Conservation (phyloP, 2,113 vertebrate genomes). For the Peromyscus polionotus region DNA sequence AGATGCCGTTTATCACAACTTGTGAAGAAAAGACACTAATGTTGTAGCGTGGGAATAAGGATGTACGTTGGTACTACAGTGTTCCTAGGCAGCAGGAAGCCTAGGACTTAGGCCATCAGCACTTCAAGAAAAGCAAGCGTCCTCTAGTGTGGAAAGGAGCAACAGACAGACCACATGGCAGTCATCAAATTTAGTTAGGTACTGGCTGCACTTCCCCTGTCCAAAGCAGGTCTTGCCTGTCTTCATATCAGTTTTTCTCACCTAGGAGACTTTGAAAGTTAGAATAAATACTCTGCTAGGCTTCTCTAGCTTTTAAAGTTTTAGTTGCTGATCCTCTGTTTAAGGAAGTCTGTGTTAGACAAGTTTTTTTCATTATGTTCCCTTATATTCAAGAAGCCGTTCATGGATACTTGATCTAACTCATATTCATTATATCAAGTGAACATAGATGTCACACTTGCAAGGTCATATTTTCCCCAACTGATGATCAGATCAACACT, state of each 20-base stretch:
- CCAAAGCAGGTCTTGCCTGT: background rate
- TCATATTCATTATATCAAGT: background rate
- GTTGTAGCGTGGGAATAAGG: background rate
- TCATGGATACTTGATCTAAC: background rate
- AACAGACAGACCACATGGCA: background rate
- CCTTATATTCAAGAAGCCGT: background rate
- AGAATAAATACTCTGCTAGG: background rate
- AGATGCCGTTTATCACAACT: background rate
- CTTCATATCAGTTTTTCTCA: background rate
- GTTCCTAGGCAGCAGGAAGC: background rate
- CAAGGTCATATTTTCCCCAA: rapidly evolving
- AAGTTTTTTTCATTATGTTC: rapidly evolving
- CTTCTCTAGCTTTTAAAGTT: background rate
- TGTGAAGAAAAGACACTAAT: background rate
- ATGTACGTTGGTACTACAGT: background rate
- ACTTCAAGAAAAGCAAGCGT: background rate
- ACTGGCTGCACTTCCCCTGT: background rate
- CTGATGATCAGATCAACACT: background rate
- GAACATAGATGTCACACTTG: background rate
- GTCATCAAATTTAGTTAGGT: background rate
- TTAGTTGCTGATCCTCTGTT: background rate
- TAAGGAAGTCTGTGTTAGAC: background rate
- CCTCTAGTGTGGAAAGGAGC: rapidly evolving
- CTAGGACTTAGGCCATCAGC: background rate
- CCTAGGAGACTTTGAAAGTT: background rate